Evolutionary conservation across 2,797 vertebrate species (phyloP).

Genomic region (Emys orbicularis): DNA sequence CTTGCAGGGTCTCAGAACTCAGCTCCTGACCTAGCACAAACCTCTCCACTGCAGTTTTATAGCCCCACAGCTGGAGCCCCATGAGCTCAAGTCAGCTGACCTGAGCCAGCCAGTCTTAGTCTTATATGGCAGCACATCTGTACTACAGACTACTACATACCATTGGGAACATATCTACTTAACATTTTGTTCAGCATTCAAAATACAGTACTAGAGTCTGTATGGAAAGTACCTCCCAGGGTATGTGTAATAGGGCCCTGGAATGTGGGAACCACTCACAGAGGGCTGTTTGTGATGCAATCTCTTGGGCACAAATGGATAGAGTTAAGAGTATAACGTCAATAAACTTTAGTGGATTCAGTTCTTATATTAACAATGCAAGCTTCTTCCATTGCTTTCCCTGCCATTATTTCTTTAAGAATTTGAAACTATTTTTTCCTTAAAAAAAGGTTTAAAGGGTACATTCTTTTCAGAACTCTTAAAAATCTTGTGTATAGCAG

Average conservation of each 20-base stretch:
- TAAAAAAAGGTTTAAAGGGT: slow-evolving; percentile 67
- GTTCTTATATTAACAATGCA: slow-evolving; percentile 26
- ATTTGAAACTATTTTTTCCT: slow-evolving; percentile 45
- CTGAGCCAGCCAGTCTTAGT: not conserved
- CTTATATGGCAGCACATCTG: not conserved
- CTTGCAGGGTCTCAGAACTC: not conserved
- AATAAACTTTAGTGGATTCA: not conserved
- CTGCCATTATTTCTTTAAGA: slow-evolving; percentile 39
- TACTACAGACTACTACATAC: not conserved
- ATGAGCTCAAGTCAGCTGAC: not conserved
- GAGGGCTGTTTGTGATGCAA: slow-evolving; percentile 40
- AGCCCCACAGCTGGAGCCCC: not conserved
- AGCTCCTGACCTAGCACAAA: not conserved
- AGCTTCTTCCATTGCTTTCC: slow-evolving; percentile 6
- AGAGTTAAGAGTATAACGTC: not conserved
- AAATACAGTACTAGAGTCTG: not conserved
- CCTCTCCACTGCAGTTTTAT: not conserved
- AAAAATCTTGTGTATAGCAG: slow-evolving; percentile 66
- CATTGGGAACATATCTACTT: not conserved
- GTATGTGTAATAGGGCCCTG: slow-evolving; percentile 34
- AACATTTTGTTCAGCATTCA: not conserved
- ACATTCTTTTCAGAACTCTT: slow-evolving; percentile 64
- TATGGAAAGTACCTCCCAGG: not conserved
- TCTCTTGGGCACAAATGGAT: not conserved
- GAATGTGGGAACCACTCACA: not conserved